Percentiles rank a stretch among this genome's conserved stretches.
phyloP scores from a whole-genome alignment of 2,797 vertebrate genomes.

The Lagodon rhomboides region DNA sequence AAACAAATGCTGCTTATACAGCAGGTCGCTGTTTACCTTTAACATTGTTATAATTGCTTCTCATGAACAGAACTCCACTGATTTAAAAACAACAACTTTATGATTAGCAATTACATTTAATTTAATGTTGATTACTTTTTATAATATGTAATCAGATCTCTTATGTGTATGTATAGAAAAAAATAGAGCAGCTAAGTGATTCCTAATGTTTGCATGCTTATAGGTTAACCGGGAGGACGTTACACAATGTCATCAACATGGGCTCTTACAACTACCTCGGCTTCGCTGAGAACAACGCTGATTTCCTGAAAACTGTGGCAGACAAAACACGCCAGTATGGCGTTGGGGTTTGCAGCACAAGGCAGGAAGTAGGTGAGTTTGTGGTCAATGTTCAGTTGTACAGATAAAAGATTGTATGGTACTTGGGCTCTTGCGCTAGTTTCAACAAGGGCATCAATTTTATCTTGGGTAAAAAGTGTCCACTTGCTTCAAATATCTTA shows the following conservation, averaged over 20 bases:
- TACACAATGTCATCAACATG: conserved; percentile 95
- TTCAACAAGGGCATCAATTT: conserved; percentile 20
- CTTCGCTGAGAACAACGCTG: conserved; percentile 89
- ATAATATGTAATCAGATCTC: conserved; percentile 21
- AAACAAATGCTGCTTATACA: conserved; percentile 4
- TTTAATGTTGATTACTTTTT: conserved; percentile 46
- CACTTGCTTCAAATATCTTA: conserved; percentile 17
- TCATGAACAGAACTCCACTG: conserved; percentile 16
- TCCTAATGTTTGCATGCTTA: conserved; percentile 42
- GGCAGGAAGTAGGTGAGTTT: conserved; percentile 93
- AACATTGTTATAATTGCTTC: conserved; percentile 24
- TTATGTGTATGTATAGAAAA: not conserved
- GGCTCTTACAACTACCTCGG: conserved; percentile 98
- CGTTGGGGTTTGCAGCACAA: conserved; percentile 90
- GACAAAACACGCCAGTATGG: conserved; percentile 86
- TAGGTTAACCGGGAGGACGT: conserved; percentile 92
- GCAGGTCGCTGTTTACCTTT: conserved; percentile 13
- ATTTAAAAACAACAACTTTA: conserved; percentile 9
- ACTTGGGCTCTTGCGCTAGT: conserved; percentile 5
- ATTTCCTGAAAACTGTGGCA: conserved; percentile 91
- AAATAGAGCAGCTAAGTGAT: conserved; percentile 10
- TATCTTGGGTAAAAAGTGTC: conserved; percentile 3
- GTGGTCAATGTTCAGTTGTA: conserved; percentile 35
- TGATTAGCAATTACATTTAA: conserved; percentile 40
- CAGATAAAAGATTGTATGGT: not conserved